Evolutionary conservation across 2,113 vertebrate species (phyloP), one percentile per base, ranked within the genome.

Genomic region (Hemibagrus wyckioides): DNA sequence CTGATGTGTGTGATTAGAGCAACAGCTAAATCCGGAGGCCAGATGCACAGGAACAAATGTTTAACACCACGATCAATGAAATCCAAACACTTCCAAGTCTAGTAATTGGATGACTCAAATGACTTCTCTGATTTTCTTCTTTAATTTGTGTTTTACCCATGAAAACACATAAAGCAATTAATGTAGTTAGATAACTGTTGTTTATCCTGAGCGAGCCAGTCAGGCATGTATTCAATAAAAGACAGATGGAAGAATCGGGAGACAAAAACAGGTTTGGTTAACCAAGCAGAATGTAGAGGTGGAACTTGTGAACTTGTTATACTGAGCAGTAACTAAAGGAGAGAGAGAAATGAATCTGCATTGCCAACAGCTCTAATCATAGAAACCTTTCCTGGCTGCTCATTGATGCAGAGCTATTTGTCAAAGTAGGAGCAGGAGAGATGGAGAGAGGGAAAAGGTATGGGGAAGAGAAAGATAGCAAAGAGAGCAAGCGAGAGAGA

Each of bases 321-420:
- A 79, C 83, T 76, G 89, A 76, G 80, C 39, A 75, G 73, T 65
- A 76, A 88, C 73, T 86, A 80, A 86, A 77, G 48, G 14, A 75
- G 80, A 4, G 65, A 59, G 82, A 67, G 76, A 89, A 80, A 85
- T 76, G 88, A 87, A 87, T 81, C 83, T 50, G 59, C 41, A 87
- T 52, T 76, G 57, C 67, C 82, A 76, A 82, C 59, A 48, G 65
- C 39, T 39, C 67, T 56, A 76, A 30, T 71, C 61, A 59, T 50
- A 25, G 50, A 84, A 83, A 88, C 87, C 85, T 85, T 77, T 86
- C 82, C 82, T 36, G 85, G 87, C 85, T 90, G 77, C 87, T 88
- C 87, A 88, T 52, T 87, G 88, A 86, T 89, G 86, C 88, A 90
- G 80, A 86, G 54, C 73, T 84, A 88, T 86, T 88, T 88, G 87